Base-by-base conservation (phyloP, 2,888 invertebrate genomes). In the Orchestes rusci region DNA sequence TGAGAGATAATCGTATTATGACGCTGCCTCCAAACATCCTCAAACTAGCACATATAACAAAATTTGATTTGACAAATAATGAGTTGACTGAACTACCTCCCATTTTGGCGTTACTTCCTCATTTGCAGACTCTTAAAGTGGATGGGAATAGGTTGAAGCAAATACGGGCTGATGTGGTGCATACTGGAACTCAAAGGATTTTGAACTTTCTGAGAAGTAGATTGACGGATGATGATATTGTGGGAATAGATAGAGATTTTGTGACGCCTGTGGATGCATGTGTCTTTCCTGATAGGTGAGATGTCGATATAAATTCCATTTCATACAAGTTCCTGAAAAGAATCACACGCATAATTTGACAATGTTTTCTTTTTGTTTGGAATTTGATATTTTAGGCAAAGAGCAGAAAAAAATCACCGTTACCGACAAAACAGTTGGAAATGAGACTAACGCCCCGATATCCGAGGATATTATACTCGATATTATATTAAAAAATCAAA, bases 51-150 rank as follows among this genome's bases (percentile, higher is more conserved):
- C 80, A 80, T 56, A 70, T 93, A 33, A 83, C 86, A 58, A 76
- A 90, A 53, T 74, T 94, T 35, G 92, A 94, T 70, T 68, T 93
- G 43, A 83, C 86, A 7, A 89, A 89, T 66, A 93, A 93, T 64
- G 64, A 63, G 43, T 50, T 83, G 28, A 67, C 63, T 42, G 62
- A 56, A 69, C 70, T 88, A 48, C 85, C 87, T n/a, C 73, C 71
- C 57, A 72, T 73, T n/a, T 60, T 87, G 39, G 75, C 82, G 16
- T 66, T 76, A 1, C 72, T 94, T 56, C 80, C 84, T 0, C 84
- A 89, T 62, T 70, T 94, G 45, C 86, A 88, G 59, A 84, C 84
- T 54, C 73, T 94, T 38, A 81, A 80, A 51, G 74, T 93, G 58
- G 88, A 91, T 54, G 93, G 93, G 3, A 94, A 94, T 70, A 84